phyloP scores from a whole-genome alignment of 2,888 invertebrate genomes.

The Hyles lineata region DNA sequence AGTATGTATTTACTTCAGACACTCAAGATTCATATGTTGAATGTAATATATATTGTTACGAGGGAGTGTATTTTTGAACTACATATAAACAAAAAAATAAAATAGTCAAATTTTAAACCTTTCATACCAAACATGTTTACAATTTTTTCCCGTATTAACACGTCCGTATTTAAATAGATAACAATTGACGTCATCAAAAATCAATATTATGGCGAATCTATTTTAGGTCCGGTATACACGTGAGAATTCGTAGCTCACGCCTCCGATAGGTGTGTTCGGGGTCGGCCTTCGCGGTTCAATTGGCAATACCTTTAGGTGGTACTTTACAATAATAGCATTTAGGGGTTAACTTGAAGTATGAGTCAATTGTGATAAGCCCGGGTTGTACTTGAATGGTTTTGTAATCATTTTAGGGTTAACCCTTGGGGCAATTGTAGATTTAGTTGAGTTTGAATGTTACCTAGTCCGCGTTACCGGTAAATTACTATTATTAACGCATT shows the following conservation, averaged over 20 bases:
- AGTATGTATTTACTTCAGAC: no score
- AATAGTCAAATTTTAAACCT: no score
- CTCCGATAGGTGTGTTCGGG: constrained; percentile 19
- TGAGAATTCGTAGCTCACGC: constrained; percentile 50
- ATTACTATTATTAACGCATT: no score
- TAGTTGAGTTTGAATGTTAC: not conserved
- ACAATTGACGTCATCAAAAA: constrained; percentile 30
- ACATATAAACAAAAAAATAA: no score
- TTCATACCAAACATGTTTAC: not conserved
- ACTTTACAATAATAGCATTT: constrained; percentile 12
- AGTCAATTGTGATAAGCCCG: not conserved
- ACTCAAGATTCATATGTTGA: no score
- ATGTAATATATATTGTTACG: no score
- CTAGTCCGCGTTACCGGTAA: no score
- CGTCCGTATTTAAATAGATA: constrained; percentile 3
- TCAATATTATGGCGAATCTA: constrained; percentile 46
- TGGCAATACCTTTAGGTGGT: constrained; percentile 36
- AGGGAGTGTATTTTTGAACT: no score
- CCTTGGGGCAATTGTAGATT: not conserved
- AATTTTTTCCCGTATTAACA: constrained; percentile 4
- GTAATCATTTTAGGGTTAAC: constrained; percentile 6
- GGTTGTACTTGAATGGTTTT: not conserved
- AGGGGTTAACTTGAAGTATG: constrained; percentile 8
- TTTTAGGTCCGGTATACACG: constrained; percentile 48
- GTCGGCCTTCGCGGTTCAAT: constrained; percentile 28